phyloP scores from a whole-genome alignment of 2,888 invertebrate genomes.

The Metacarcinus magister region DNA sequence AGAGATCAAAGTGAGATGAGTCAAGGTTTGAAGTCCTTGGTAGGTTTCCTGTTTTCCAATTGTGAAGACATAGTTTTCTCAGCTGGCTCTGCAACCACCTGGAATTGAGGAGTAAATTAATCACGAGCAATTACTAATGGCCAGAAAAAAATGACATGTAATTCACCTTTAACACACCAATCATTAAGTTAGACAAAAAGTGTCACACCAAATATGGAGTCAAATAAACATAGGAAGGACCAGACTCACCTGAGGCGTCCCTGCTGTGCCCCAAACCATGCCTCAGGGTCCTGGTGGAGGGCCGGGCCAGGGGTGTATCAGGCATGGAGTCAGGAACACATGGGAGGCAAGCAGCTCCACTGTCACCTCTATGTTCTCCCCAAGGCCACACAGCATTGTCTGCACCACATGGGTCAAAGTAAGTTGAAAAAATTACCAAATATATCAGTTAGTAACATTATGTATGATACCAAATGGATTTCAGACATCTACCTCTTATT shows the following conservation, averaged over 20 bases:
- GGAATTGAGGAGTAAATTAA: slow-evolving; percentile 45
- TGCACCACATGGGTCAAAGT: neutral
- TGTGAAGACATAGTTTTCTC: slow-evolving; percentile 77
- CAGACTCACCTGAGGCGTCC: slow-evolving; percentile 74
- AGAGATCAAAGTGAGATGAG: neutral
- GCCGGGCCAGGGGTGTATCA: slow-evolving; percentile 75
- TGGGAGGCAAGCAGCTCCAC: slow-evolving; percentile 79
- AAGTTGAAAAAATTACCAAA: neutral
- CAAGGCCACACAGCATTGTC: slow-evolving; percentile 77
- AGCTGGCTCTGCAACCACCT: slow-evolving; percentile 80
- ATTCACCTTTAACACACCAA: neutral
- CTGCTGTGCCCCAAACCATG: slow-evolving; percentile 78
- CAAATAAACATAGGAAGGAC: neutral
- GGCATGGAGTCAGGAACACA: slow-evolving; percentile 75
- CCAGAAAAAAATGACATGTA: neutral
- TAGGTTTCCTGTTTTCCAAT: slow-evolving; percentile 78
- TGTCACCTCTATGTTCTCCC: slow-evolving; percentile 76
- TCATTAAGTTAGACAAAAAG: neutral
- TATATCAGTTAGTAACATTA: neutral
- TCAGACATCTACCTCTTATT: neutral
- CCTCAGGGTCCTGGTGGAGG: slow-evolving; percentile 63
- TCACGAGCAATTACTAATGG: neutral
- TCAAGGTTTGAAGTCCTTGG: slow-evolving; percentile 67
- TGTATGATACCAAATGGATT: neutral
- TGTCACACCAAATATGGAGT: neutral